A percentile compares a stretch with the other conserved stretches of the same genome.
Evolutionary conservation across 1,140 invertebrate genomes (phyloP).

Genomic region (Diabrotica undecimpunctata): DNA sequence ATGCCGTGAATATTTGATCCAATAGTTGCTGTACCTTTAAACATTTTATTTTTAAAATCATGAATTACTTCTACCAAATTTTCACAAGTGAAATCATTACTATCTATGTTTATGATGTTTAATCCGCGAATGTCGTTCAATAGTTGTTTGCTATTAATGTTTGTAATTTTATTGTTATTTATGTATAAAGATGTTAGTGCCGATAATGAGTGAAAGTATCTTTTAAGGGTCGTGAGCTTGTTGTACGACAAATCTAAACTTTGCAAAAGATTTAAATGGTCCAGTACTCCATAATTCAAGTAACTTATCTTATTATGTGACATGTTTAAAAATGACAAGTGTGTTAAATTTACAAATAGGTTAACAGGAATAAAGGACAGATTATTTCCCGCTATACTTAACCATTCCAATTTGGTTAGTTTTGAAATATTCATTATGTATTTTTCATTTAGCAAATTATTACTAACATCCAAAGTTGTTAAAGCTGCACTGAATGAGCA

Average conservation of each 20-base stretch:
- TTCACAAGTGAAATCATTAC: conserved; percentile 9
- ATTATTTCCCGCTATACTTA: conserved; percentile 10
- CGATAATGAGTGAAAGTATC: conserved; percentile 2
- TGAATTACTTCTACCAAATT: conserved; percentile 9
- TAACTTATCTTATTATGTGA: conserved; percentile 4
- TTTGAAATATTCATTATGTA: not conserved
- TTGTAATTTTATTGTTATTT: not conserved
- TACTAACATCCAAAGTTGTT: not conserved
- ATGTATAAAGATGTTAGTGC: conserved; percentile 8
- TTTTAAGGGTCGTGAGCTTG: not conserved
- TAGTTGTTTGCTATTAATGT: conserved; percentile 1
- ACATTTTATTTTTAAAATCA: not conserved
- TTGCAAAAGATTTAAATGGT: not conserved
- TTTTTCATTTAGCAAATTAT: not conserved
- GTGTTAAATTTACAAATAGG: conserved; percentile 4
- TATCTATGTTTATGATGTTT: not conserved
- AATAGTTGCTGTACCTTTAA: not conserved
- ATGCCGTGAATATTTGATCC: conserved; percentile 10
- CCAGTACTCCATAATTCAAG: conserved; percentile 11
- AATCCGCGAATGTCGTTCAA: not conserved
- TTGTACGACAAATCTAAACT: conserved; percentile 12
- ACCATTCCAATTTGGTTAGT: not conserved
- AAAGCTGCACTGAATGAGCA: not conserved
- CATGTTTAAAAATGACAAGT: conserved; percentile 3
- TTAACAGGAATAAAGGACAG: conserved; percentile 2